Conservation (phyloP, 2,113 vertebrate species). For the Parus major region DNA sequence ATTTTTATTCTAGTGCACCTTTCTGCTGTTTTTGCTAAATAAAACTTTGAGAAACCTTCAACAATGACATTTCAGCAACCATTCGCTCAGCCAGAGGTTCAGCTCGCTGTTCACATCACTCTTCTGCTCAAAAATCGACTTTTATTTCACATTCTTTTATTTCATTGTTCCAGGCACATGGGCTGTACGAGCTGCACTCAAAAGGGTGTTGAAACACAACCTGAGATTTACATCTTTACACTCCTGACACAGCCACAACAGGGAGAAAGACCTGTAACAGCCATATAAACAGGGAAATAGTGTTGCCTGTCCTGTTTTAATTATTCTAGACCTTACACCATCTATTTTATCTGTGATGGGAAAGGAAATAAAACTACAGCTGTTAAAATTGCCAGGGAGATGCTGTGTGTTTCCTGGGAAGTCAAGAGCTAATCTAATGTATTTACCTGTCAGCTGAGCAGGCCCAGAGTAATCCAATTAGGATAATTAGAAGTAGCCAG, state of each 20-base stretch:
- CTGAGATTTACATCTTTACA: background rate
- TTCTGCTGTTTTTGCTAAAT: background rate
- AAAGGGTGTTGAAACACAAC: background rate
- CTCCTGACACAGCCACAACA: background rate
- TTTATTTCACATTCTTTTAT: background rate
- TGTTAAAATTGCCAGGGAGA: background rate
- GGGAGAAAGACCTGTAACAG: background rate
- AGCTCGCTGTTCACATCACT: background rate
- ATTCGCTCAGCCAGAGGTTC: background rate
- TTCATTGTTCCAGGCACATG: background rate
- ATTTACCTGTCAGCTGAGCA: background rate
- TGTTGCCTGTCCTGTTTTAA: background rate
- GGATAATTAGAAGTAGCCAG: background rate
- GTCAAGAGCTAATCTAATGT: background rate
- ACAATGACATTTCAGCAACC: accelerated
- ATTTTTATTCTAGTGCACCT: background rate
- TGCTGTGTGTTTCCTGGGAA: background rate
- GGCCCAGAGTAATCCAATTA: background rate
- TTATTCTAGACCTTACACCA: background rate
- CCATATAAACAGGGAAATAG: background rate
- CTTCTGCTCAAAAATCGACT: background rate
- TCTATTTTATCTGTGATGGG: background rate
- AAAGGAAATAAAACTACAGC: background rate
- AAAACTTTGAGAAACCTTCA: background rate
- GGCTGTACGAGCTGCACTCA: background rate